Evolutionary conservation across 2,113 vertebrate genomes (phyloP).

Genomic region (cattle (Bos taurus)): DNA sequence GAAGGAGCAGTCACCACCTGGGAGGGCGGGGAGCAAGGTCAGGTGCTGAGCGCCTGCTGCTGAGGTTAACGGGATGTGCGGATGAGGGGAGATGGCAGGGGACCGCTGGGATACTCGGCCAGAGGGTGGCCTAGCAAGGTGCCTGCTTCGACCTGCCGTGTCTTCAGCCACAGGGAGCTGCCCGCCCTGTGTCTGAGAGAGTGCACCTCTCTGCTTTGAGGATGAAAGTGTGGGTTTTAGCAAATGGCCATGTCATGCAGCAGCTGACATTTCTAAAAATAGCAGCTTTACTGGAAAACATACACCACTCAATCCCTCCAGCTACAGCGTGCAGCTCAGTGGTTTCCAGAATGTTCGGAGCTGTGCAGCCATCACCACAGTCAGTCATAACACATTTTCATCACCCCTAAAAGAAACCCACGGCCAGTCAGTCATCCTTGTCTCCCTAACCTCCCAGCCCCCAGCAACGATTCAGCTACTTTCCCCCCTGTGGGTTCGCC

Average conservation of each 20-base stretch:
- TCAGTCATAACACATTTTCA: not conserved
- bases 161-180: not conserved
- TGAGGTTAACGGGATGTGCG: fast-evolving
- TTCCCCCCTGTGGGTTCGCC: fast-evolving
- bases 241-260: not conserved
- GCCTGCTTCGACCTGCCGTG: fast-evolving
- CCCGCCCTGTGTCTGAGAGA: not conserved
- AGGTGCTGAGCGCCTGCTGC: fast-evolving
- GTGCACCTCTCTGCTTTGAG: not conserved
- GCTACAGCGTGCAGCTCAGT: fast-evolving
- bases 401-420: not conserved
- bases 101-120: not conserved
- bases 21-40: not conserved
- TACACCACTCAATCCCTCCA: too few relatives aligned
- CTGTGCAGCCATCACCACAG: not conserved
- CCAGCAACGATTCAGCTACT: not conserved
- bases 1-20: not conserved
- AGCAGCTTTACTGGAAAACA: not conserved
- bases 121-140: fast-evolving
- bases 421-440: not conserved
- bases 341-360: not conserved
- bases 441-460: not conserved
- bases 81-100: fast-evolving
- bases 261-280: not conserved
- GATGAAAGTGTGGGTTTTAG: not conserved